A percentile compares a stretch with the other conserved stretches of the same genome.
phyloP scores from a whole-genome alignment of 2,888 invertebrate species.

The Torymus texanus region DNA sequence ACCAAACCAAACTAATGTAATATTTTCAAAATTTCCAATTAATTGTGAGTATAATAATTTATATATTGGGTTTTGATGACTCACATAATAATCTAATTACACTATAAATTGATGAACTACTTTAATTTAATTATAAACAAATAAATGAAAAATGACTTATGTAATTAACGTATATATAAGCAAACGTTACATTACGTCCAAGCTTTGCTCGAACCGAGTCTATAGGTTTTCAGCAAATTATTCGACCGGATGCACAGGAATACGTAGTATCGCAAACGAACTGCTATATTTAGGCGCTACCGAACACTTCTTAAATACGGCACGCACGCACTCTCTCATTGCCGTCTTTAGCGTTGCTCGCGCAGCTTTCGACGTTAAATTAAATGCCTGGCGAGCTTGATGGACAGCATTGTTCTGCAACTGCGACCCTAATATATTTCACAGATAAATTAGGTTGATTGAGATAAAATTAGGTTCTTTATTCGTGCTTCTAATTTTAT shows the following conservation, averaged over 20 bases:
- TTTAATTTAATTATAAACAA: too few relatives aligned
- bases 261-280: conserved; percentile 58
- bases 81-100: too few relatives aligned
- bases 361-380: conserved; percentile 51
- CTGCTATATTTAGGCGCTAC: conserved; percentile 62
- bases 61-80: too few relatives aligned
- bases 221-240: conserved; percentile 23
- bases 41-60: too few relatives aligned
- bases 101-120: too few relatives aligned
- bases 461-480: not conserved
- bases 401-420: conserved; percentile 17
- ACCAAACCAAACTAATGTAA: too few relatives aligned
- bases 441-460: conserved; percentile 15
- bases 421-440: not conserved
- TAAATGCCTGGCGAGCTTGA: conserved; percentile 19
- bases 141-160: too few relatives aligned
- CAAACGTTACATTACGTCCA: not conserved
- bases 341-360: conserved; percentile 8
- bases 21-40: too few relatives aligned
- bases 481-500: too few relatives aligned
- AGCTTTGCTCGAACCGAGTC: conserved; percentile 10
- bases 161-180: too few relatives aligned
- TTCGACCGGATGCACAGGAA: conserved; percentile 44
- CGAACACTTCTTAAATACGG: conserved; percentile 50
- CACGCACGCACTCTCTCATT: conserved; percentile 14